Evolutionary conservation across 2,888 invertebrate genomes (phyloP), one percentile per base, ranked within the genome.

Genomic region (Laothoe populi): DNA sequence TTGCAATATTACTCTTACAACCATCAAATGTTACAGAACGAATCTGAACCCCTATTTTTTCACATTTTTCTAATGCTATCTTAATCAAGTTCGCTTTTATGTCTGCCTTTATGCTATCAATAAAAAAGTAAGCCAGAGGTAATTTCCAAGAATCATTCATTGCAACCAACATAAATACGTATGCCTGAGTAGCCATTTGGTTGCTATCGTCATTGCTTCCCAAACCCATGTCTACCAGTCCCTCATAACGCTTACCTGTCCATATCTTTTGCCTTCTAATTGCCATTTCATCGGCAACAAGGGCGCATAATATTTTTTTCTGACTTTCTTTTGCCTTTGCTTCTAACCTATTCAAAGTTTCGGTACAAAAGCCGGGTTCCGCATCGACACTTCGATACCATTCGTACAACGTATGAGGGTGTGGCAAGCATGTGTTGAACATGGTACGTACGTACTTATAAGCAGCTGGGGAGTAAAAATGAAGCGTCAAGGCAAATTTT

Each of bases 81-180:
- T 57, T 65, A 24, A 66, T 61, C 44, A 66, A 59, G 48, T 65
- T 67, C 0, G 62, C 64, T 31, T 65, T 64, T 53, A 53, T 60
- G 16, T 65, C 63, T 21, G 57, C 64, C 57, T 45, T 64, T 31
- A 68, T 13, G 49, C 64, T 63, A 3, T 62, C 44, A 23, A 67
- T 62, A 11, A 70, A 67, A 65, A 70, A 72, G 61, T 68, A 70
- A n/a, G 57, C 67, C 8, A 66, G 1, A 13, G 70, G 70, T n/a
- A 70, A 13, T 65, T 70, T 70, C 58, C 60, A 71, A 10, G 58
- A 46, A n/a, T 66, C 66, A 44, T 66, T 64, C 1, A 68, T 53
- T 4, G 53, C 44, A 19, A 67, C 64, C 5, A 70, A 49, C 38
- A 71, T 48, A 45, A 74, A 64, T 1, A 70, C 71, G 13, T 64